Percentiles rank a stretch among this genome's conserved stretches.
Conservation (phyloP, 2,888 invertebrate genomes). For the Dione vanillae region DNA sequence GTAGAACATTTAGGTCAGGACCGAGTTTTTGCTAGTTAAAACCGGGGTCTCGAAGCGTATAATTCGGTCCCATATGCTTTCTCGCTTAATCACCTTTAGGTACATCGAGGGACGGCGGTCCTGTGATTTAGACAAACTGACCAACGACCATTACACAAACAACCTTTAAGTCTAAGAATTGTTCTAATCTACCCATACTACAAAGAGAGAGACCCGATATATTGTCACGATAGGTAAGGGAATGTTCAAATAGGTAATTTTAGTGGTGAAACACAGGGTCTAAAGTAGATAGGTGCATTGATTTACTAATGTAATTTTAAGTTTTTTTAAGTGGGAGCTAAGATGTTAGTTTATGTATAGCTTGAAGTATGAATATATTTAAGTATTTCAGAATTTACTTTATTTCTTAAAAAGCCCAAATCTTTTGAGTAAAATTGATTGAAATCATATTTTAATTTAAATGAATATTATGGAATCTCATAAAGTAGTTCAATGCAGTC, state of each 20-base stretch:
- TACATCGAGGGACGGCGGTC: slow-evolving; percentile 62
- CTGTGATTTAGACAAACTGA: slow-evolving; percentile 63
- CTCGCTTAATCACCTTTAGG: slow-evolving; percentile 74
- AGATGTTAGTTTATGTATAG: too few relatives aligned
- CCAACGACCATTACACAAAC: slow-evolving; percentile 29
- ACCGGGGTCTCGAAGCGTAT: slow-evolving; percentile 65
- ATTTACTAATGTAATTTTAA: slow-evolving; percentile 25
- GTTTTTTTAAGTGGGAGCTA: background rate
- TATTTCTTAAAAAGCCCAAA: too few relatives aligned
- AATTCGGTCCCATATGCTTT: slow-evolving; percentile 77
- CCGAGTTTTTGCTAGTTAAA: slow-evolving; percentile 65
- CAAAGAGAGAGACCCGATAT: slow-evolving; percentile 23
- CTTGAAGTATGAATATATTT: too few relatives aligned
- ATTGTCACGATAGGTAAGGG: slow-evolving; percentile 22
- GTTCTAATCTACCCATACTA: background rate
- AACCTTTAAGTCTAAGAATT: slow-evolving; percentile 1
- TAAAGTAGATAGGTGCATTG: slow-evolving; percentile 21
- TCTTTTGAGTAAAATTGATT: too few relatives aligned
- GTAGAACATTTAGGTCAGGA: slow-evolving; percentile 62
- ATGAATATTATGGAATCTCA: too few relatives aligned
- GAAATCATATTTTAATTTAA: too few relatives aligned
- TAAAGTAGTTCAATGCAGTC: too few relatives aligned
- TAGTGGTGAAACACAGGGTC: slow-evolving; percentile 20
- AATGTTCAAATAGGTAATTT: slow-evolving; percentile 35
- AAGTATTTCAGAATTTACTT: too few relatives aligned